Evolutionary conservation across 2,113 vertebrate genomes (phyloP), one percentile per base, ranked within the genome.

Genomic region (Meleagris gallopavo): DNA sequence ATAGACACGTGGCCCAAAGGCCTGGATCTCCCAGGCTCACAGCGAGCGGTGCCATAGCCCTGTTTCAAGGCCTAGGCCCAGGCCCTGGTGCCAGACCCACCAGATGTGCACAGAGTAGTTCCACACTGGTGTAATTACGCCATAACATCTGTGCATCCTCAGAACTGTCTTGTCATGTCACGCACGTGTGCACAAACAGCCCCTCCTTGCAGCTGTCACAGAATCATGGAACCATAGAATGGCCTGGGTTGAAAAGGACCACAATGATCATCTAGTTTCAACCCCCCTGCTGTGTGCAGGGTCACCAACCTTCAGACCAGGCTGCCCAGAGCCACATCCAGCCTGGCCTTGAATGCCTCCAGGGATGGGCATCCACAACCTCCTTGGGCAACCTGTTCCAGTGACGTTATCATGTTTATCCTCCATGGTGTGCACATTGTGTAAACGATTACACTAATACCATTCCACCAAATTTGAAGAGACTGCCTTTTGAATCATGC

Each of bases 41-140:
- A 43, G 34, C 16, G 5, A 81, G 41, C 18, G 41, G 16, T 67
- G 61, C 20, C 65, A 24, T 18, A 48, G 71, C 30, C 45, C 45
- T 66, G 24, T 74, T 65, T 38, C 29, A 73, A 55, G 30, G 17
- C 0, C 0, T 43, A n/a, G 29, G n/a, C 22, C 1, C 0, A 1
- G n/a, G 10, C 64, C 70, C 20, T 66, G 16, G 18, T 79, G 38
- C n/a, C 52, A 43, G 22, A 50, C n/a, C 27, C 54, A 24, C 46
- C 30, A 38, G n/a, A 61, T 22, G 5, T 6, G 11, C 0, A 2
- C 32, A 65, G 14, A 36, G 32, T 21, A 13, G 58, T 86, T 77
- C 45, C 16, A 11, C 1, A 0, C 13, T 20, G 29, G 32, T 55
- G 3, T 52, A 22, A 30, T 6, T 27, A 30, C 46, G n/a, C 43